Evolutionary conservation across 1,140 invertebrate species (phyloP), one percentile per base, ranked within the genome.

Genomic region (Wiebesia pumilae): DNA sequence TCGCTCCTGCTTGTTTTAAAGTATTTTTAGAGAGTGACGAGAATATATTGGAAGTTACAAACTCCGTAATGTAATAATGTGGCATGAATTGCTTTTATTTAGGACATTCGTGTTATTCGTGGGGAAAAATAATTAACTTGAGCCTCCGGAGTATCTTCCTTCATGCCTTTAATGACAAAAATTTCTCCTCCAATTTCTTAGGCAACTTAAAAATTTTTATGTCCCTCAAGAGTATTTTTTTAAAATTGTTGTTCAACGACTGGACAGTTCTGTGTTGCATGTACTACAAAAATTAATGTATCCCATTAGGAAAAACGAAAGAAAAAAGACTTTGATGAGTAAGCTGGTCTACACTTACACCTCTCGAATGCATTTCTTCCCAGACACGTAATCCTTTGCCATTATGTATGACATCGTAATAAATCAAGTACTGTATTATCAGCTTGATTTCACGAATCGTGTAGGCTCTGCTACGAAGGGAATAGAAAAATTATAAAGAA

Each of bases 211-310:
- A 85, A 14, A 21, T 3, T 3, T 62, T 27, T 10, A 85, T 85
- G 21, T 85, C 78, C 12, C 65, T 71, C 27, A 85, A 47, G 4
- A 85, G 14, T 0, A 19, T 35, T 58, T 21, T 81, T 35, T 67
- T 81, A 24, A 85, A 85, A 30, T 85, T 75, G 71, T 85, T 85
- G 2, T 75, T 81, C 14, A 85, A 38, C 24, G 84, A 85, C 12
- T 85, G 78, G 9, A 19, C 9, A 0, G 43, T 75, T 21, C 84
- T 33, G 40, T 85, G 84, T 9, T 0, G 35, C 77, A 81, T 69
- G 24, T 75, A 85, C 84, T 85, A 54, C 3, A 40, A 81, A 30
- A 67, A 47, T 54, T 54, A 54, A 43, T 21, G 16, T 27, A 75
- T 43, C 9, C 71, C 71, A 27, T 75, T 75, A 75, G 43, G 10